Conservation (phyloP, 1,140 invertebrate species). For the Drosophila orosa region DNA sequence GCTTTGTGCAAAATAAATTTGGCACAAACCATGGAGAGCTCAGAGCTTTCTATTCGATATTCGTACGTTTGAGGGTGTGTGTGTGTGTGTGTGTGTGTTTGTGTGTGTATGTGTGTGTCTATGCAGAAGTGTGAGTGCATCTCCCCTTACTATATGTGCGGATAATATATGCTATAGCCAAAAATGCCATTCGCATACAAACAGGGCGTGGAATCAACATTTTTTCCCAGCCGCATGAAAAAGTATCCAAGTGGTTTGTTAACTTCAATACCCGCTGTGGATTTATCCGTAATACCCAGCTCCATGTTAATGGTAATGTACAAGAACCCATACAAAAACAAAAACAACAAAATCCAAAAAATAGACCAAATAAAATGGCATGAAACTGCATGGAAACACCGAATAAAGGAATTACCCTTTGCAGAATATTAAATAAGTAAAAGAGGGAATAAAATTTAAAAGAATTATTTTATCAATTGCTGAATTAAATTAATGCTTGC, state of each 20-base stretch:
- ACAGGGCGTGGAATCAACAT: slow-evolving; percentile 83
- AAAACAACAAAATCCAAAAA: slow-evolving; percentile 15
- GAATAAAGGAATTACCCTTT: slow-evolving; percentile 13
- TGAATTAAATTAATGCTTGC: background rate
- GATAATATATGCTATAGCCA: slow-evolving; percentile 65
- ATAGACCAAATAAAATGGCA: slow-evolving; percentile 28
- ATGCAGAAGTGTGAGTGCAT: slow-evolving; percentile 46
- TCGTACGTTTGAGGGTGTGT: slow-evolving; percentile 13
- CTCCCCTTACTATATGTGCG: slow-evolving; percentile 52
- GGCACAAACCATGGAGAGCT: slow-evolving; percentile 36
- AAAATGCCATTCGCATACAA: slow-evolving; percentile 73
- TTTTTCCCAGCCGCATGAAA: slow-evolving; percentile 84
- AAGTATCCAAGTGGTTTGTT: slow-evolving; percentile 84
- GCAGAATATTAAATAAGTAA: background rate
- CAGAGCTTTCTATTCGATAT: slow-evolving; percentile 53
- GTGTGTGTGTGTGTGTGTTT: slow-evolving; percentile 7
- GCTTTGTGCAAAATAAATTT: slow-evolving; percentile 75
- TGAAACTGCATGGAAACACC: slow-evolving; percentile 7
- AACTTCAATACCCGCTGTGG: slow-evolving; percentile 84
- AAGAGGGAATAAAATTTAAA: background rate
- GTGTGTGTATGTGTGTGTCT: slow-evolving; percentile 7
- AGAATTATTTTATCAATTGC: background rate
- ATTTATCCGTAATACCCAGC: slow-evolving; percentile 84
- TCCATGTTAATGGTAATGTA: slow-evolving; percentile 84
- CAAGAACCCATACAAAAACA: slow-evolving; percentile 43